Conservation (phyloP, 2,888 invertebrate species). For the Argynnis bischoffii region DNA sequence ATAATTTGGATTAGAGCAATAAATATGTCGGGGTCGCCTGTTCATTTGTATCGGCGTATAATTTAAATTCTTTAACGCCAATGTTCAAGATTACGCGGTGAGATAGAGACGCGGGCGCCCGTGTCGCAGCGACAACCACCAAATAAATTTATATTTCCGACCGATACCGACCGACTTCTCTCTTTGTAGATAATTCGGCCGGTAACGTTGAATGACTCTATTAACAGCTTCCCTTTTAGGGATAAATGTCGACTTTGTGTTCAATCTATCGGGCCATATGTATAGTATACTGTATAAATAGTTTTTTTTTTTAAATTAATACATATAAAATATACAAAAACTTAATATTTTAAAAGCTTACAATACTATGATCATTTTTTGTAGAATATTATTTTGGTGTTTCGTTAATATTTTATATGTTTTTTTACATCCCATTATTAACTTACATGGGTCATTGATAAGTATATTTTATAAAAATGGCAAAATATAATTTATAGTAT, state of each 20-base stretch:
- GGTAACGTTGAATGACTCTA: slow-evolving; percentile 82
- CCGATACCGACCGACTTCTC: slow-evolving; percentile 72
- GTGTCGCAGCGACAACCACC: slow-evolving; percentile 76
- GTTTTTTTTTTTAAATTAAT: neutral
- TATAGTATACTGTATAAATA: slow-evolving; percentile 52
- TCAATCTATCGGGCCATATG: slow-evolving; percentile 58
- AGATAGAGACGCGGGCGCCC: slow-evolving; percentile 79
- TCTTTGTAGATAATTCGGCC: slow-evolving; percentile 82
- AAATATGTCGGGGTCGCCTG: slow-evolving; percentile 77
- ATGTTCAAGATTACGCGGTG: slow-evolving; percentile 81
- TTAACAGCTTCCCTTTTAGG: slow-evolving; percentile 82
- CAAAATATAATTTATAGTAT: no score
- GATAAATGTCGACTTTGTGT: slow-evolving; percentile 76
- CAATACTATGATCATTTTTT: no score
- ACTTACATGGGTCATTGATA: neutral
- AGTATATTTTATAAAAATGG: no score
- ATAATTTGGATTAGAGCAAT: slow-evolving; percentile 80
- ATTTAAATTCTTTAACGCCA: slow-evolving; percentile 83
- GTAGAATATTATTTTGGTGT: no score
- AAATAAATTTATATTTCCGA: slow-evolving; percentile 83
- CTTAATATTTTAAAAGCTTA: no score
- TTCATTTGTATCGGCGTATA: slow-evolving; percentile 82
- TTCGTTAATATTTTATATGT: neutral
- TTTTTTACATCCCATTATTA: neutral
- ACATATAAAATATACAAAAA: neutral